Evolutionary conservation across 2,888 invertebrate species (phyloP).

Genomic region (Hyppa rectilinea): DNA sequence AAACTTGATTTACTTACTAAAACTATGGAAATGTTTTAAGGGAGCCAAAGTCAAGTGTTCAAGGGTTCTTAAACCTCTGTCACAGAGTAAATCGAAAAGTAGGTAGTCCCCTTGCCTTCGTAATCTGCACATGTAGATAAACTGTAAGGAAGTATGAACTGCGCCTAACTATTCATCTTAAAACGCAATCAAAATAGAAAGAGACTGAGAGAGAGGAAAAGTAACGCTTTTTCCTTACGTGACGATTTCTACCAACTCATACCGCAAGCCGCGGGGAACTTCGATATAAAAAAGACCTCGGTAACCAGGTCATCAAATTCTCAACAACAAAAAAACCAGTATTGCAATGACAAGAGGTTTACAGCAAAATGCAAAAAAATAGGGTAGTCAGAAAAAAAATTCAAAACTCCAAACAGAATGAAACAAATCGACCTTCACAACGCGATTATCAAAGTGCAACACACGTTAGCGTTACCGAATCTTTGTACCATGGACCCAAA

Average conservation of each 20-base stretch:
- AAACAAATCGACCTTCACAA: conserved; percentile 6
- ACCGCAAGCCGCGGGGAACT: no score
- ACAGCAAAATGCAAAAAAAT: background rate
- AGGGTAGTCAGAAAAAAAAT: conserved; percentile 28
- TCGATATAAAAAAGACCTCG: background rate
- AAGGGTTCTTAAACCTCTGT: no score
- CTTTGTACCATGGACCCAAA: conserved; percentile 46
- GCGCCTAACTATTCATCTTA: no score
- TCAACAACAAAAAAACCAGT: background rate
- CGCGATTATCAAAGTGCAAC: background rate
- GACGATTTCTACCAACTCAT: no score
- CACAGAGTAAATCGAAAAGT: no score
- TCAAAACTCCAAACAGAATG: background rate
- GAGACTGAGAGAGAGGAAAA: no score
- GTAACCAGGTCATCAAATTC: background rate
- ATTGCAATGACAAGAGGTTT: background rate
- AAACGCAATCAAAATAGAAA: no score
- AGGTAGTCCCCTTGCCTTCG: no score
- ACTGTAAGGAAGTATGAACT: background rate
- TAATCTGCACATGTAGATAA: no score
- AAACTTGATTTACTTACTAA: background rate
- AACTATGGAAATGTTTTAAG: background rate
- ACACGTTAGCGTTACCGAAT: background rate
- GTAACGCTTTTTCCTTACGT: no score
- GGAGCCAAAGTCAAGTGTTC: background rate